Conservation (phyloP, 2,888 invertebrate species). For the Invenusta paracnida region DNA sequence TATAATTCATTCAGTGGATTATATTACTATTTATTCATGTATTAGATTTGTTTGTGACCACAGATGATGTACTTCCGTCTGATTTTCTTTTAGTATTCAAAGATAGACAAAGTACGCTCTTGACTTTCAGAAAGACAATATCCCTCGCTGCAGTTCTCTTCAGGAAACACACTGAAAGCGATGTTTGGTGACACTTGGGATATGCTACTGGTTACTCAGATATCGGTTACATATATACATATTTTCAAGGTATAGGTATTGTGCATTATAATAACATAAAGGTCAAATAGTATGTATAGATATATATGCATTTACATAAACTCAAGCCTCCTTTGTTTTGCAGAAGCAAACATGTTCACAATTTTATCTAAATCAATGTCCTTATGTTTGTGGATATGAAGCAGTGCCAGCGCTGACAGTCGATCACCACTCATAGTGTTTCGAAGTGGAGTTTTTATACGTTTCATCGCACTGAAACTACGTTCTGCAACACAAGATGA, state of each 20-base stretch:
- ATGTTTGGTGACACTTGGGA: too few relatives aligned
- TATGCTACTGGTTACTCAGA: too few relatives aligned
- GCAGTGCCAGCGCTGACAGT: slow-evolving; percentile 25
- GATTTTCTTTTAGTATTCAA: too few relatives aligned
- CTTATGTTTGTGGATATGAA: slow-evolving; percentile 14
- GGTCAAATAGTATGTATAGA: slow-evolving; percentile 14
- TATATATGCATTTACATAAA: background rate
- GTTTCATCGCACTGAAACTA: slow-evolving; percentile 22
- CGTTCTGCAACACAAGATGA: slow-evolving; percentile 23
- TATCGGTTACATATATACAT: background rate
- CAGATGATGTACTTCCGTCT: too few relatives aligned
- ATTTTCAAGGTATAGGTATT: slow-evolving; percentile 29
- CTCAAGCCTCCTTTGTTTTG: slow-evolving; percentile 25
- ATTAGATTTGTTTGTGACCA: too few relatives aligned
- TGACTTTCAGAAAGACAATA: too few relatives aligned
- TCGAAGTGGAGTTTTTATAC: slow-evolving; percentile 13
- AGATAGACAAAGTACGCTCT: too few relatives aligned
- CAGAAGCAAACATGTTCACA: slow-evolving; percentile 5
- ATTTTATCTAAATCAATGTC: background rate
- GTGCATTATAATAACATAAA: slow-evolving; percentile 29
- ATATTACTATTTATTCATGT: too few relatives aligned
- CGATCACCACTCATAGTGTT: slow-evolving; percentile 26
- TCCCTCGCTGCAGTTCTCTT: too few relatives aligned
- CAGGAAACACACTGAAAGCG: too few relatives aligned
- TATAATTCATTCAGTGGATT: too few relatives aligned